phyloP scores from a whole-genome alignment of 1,140 invertebrate genomes.

The Berghia stephanieae region DNA sequence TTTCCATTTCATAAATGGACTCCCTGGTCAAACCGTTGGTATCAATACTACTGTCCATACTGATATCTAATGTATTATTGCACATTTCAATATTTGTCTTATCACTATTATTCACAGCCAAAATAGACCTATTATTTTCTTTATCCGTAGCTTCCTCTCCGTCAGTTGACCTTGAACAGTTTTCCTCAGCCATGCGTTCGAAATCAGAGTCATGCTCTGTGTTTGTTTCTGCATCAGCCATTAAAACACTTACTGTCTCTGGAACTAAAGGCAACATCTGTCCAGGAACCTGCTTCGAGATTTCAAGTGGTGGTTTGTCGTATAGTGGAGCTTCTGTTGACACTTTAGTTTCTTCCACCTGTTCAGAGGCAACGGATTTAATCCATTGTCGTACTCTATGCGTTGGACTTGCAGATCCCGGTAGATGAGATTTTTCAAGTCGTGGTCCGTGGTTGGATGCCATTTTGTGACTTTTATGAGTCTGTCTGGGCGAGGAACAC shows the following conservation, averaged over 20 bases:
- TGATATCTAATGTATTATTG: constrained; percentile 45
- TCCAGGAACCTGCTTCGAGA: neutral
- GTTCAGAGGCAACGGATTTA: constrained; percentile 50
- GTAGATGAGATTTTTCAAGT: constrained; percentile 45
- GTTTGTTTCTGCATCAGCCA: constrained; percentile 43
- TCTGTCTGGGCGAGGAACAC: constrained; percentile 41
- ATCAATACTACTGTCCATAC: constrained; percentile 57
- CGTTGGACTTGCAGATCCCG: constrained; percentile 45
- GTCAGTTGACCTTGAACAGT: constrained; percentile 24
- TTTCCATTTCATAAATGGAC: constrained; percentile 63
- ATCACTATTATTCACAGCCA: constrained; percentile 23
- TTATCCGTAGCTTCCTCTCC: constrained; percentile 22
- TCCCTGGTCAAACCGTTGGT: constrained; percentile 46
- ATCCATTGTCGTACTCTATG: constrained; percentile 61
- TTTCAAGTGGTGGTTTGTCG: no score
- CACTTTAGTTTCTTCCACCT: no score
- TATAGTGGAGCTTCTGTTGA: no score
- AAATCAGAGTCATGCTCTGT: constrained; percentile 47
- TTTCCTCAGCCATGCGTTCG: constrained; percentile 39
- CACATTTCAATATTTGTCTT: constrained; percentile 27
- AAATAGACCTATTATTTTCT: neutral
- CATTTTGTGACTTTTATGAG: constrained; percentile 30
- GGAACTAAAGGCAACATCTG: neutral
- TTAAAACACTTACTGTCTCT: constrained; percentile 28
- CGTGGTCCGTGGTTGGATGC: constrained; percentile 20